A percentile compares a stretch with the other conserved stretches of the same genome.
Conservation (phyloP, 2,888 invertebrate genomes). For the Unio pictorum region DNA sequence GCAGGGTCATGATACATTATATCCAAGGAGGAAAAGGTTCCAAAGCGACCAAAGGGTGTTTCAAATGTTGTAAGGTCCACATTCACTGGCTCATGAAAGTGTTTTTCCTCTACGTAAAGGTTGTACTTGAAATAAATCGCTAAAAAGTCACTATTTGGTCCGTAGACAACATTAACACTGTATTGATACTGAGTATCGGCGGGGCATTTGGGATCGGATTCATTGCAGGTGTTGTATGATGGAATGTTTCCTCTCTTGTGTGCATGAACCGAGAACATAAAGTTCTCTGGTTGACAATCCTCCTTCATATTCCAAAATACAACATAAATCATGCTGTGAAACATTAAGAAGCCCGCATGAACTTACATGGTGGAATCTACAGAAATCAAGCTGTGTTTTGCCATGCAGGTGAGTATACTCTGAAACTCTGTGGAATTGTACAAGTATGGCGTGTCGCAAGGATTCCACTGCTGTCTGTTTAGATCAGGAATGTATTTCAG, state of each 20-base stretch:
- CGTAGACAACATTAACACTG: slow-evolving; percentile 23
- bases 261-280: slow-evolving; percentile 25
- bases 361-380: slow-evolving; percentile 26
- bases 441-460: slow-evolving; percentile 11
- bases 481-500: slow-evolving; percentile 29
- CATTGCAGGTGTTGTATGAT: slow-evolving; percentile 10
- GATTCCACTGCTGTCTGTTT: slow-evolving; percentile 40
- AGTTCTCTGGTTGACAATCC: slow-evolving; percentile 7
- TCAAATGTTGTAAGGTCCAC: slow-evolving; percentile 43
- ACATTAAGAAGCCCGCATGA: slow-evolving; percentile 8
- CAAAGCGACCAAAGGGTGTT: slow-evolving; percentile 68
- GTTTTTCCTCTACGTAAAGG: slow-evolving; percentile 70
- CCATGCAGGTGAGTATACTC: slow-evolving; percentile 24
- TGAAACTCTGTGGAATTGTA: slow-evolving; percentile 16
- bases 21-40: slow-evolving; percentile 87
- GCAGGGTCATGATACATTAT: slow-evolving; percentile 82
- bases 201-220: slow-evolving; percentile 14
- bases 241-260: slow-evolving; percentile 9
- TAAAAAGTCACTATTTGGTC: slow-evolving; percentile 19
- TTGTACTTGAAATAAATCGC: slow-evolving; percentile 75
- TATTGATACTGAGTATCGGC: slow-evolving; percentile 17
- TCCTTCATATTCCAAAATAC: slow-evolving; percentile 17
- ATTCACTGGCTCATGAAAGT: slow-evolving; percentile 67
- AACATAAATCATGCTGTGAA: slow-evolving; percentile 24
- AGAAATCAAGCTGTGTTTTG: slow-evolving; percentile 23